Base-by-base conservation (phyloP, 2,888 invertebrate species). In the Drosophila rellima region DNA sequence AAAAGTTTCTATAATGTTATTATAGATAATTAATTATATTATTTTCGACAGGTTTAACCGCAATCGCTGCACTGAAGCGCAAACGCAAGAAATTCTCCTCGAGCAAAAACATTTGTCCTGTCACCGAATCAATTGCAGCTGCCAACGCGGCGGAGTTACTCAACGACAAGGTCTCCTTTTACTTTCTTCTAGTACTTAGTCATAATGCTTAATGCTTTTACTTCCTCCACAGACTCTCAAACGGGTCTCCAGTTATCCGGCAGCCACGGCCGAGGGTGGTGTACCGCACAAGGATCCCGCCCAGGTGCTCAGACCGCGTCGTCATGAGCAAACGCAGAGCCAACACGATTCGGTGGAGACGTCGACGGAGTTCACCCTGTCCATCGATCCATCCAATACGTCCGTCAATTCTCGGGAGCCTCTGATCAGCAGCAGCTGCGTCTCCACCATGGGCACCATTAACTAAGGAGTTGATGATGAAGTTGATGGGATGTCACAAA, bases 41-140 rank as follows among this genome's bases (percentile, higher is more conserved):
- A 23, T 15, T n/a, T 3, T 10, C 42, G 17, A 1, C 40, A 92
- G 92, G 92, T 66, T 82, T 92, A 2, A 92, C 91, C 23, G 96
- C 96, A 57, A 93, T 96, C 73, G 96, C 96, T 1, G 95, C 96
- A 23, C 93, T 97, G 61, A 95, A 95, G 91, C 95, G 95, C 90
- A 97, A 96, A 92, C 94, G 96, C 74, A 96, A 96, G 93, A 96
- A 96, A 91, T 97, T 96, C 93, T 96, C 96, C 0, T 95, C 96
- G 74, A 96, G 96, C 67, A 94, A 96, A 82, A 95, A 95, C 71
- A 94, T 95, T 55, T 95, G 94, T 81, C 94, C 94, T 6, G 93
- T 94, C 35, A 93, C 93, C 56, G 92, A 93, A 67, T 93, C 93
- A 11, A 91, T 91, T 68, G 88, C 92, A 33, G 84, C 91, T 33